Base-by-base conservation (phyloP, 2,113 vertebrate genomes). In the Trichomycterus rosablanca region DNA sequence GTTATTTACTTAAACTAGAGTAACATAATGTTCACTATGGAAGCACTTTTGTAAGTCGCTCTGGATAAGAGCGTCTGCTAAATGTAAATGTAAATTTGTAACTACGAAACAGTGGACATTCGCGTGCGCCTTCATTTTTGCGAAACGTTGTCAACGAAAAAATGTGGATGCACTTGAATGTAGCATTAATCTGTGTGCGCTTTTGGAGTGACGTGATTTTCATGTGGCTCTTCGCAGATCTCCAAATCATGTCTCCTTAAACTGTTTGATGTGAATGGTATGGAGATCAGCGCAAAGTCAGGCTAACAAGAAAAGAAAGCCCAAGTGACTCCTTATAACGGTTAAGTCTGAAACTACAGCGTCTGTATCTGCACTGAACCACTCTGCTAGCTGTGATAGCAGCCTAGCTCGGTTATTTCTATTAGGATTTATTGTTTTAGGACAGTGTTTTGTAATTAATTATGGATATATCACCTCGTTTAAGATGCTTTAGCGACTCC, bases 401-500 rank as follows among this genome's bases (percentile, higher is more conserved):
- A n/a, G n/a, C n/a, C n/a, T n/a, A 34, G 59, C 45, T 23, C 5
- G 35, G n/a, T n/a, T n/a, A n/a, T n/a, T n/a, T n/a, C n/a, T n/a
- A n/a, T 22, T 39, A 9, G 22, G 22, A 22, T 43, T 51, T 7
- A 24, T 4, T 19, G 14, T 2, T 42, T 9, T 53, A 30, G 26
- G 14, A n/a, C 15, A 10, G 2, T 0, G 54, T 19, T 15, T 5
- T n/a, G 11, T 16, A 1, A n/a, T n/a, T 43, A 60, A 40, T 0
- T 30, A 87, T 85, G 82, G 86, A 83, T 52, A 10, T 63, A 2
- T 40, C 72, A 24, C 37, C 52, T 7, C 45, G 76, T 16, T 50
- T 88, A 67, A 80, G 87, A 32, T 89, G 81, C 67, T 83, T 86
- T 43, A 7, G 37, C 0, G 84, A 84, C 45, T 20, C 57, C 9